phyloP scores from a whole-genome alignment of 2,888 invertebrate genomes.

The Cacoxenus indagator region DNA sequence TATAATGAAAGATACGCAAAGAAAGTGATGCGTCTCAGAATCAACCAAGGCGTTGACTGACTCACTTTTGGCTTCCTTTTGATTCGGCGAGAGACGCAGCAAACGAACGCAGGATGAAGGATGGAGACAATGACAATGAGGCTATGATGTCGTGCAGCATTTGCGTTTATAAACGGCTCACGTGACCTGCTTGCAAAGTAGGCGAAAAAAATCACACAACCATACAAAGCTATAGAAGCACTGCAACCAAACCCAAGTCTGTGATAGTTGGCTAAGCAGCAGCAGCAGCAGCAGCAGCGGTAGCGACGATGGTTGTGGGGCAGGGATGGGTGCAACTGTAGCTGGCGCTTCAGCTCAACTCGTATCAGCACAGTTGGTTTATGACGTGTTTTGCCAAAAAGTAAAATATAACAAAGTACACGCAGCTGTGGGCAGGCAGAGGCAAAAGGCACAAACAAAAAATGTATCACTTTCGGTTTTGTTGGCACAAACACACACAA shows the following conservation, averaged over 20 bases:
- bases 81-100: neutral
- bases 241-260: too few species aligned
- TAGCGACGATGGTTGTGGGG: too few species aligned
- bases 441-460: conserved; percentile 14
- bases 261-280: conserved; percentile 14
- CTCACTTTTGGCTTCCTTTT: conserved; percentile 31
- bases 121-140: neutral
- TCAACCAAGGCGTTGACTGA: conserved; percentile 15
- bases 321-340: conserved; percentile 10
- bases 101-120: neutral
- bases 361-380: conserved; percentile 34
- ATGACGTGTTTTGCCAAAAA: neutral
- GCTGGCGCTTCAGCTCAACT: conserved; percentile 28
- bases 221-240: neutral
- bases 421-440: neutral
- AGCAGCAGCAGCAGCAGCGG: neutral
- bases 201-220: conserved; percentile 3
- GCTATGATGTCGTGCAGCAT: conserved; percentile 9
- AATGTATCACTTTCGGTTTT: conserved; percentile 57
- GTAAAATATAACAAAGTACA: neutral
- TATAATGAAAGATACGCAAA: conserved; percentile 16
- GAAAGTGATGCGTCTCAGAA: conserved; percentile 52
- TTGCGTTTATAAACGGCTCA: conserved; percentile 41
- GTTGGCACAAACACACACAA: neutral
- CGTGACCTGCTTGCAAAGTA: conserved; percentile 60